Conservation (phyloP, 64 coral and sea anemone genomes). For the Trachythela sp. region DNA sequence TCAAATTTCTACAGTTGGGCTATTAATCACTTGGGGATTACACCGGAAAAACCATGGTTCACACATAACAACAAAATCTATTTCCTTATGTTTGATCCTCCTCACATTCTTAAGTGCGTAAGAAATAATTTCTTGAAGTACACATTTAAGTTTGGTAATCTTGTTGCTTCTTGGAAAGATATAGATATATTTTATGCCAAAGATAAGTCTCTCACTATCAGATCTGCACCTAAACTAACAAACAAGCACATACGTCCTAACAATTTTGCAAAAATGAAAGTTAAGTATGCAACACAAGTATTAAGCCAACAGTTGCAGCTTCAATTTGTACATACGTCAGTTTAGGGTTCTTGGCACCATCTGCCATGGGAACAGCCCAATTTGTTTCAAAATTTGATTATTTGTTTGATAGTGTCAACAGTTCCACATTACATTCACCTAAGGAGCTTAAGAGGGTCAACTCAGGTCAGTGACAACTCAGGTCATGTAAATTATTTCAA, state of each 20-base stretch:
- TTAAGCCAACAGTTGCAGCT: conserved; percentile 27
- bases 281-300: conserved; percentile 15
- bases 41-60: no score
- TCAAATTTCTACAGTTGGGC: no score
- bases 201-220: neutral
- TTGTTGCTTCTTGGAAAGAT: neutral
- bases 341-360: neutral
- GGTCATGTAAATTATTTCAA: neutral
- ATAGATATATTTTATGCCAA: neutral
- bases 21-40: no score
- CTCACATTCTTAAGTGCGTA: neutral
- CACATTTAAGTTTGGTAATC: neutral
- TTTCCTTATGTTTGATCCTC: conserved; percentile 16
- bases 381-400: neutral
- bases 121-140: conserved; percentile 2
- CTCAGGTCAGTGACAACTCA: neutral
- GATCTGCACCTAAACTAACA: conserved; percentile 4
- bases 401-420: neutral
- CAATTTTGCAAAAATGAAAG: no score
- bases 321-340: neutral
- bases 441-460: neutral
- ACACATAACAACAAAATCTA: no score
- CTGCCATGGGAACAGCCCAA: neutral
- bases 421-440: neutral
- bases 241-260: neutral